Evolutionary conservation across 1,140 invertebrate genomes (phyloP).

Genomic region (Bombus superbus): DNA sequence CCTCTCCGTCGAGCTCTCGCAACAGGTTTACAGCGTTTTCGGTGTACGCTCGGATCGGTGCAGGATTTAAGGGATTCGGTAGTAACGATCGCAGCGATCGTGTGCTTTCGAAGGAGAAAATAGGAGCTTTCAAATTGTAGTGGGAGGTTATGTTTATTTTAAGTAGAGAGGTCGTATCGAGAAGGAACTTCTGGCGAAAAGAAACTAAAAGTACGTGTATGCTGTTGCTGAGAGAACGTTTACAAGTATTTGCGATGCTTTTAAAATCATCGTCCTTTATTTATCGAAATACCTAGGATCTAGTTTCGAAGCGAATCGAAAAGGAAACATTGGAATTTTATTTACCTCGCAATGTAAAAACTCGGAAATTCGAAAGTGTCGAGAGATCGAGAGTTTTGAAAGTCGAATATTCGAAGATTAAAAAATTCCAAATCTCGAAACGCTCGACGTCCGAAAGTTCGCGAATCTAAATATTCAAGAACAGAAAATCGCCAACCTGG

Average conservation of each 20-base stretch:
- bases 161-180: not conserved
- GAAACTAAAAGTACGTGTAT: not conserved
- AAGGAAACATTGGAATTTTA: not conserved
- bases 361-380: not conserved
- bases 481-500: not conserved
- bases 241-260: not conserved
- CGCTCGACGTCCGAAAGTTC: no score
- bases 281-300: no score
- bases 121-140: not conserved
- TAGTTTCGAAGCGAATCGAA: no score
- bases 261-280: not conserved
- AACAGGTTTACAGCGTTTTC: not conserved
- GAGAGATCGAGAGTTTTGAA: not conserved
- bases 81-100: not conserved
- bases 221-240: not conserved
- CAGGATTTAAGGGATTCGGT: no score
- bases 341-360: not conserved
- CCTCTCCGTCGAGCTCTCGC: not conserved
- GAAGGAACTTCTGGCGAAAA: not conserved
- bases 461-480: no score
- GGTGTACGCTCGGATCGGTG: not conserved
- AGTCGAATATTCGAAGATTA: not conserved
- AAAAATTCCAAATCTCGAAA: not conserved
- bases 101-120: not conserved
- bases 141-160: not conserved